Evolutionary conservation across 2,888 invertebrate species (phyloP).

Genomic region (Pelosia muscerda): DNA sequence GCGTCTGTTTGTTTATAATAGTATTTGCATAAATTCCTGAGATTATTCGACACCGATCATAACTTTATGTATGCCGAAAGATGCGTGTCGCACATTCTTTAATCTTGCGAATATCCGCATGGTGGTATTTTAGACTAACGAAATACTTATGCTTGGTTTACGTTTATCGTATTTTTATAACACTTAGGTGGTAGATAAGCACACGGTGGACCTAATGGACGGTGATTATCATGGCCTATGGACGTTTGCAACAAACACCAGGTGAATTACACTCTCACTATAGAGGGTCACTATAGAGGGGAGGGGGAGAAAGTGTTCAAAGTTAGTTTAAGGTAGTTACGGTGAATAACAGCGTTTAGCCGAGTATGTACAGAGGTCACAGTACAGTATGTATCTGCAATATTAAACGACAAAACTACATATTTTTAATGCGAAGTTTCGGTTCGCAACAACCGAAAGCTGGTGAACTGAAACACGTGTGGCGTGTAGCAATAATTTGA

Average conservation of each 20-base stretch:
- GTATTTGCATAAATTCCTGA: constrained; percentile 29
- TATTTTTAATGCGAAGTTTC: constrained; percentile 12
- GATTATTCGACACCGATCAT: constrained; percentile 11
- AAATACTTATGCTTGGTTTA: not conserved
- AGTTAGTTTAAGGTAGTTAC: too few relatives aligned
- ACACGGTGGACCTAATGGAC: too few relatives aligned
- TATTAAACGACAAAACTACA: constrained; percentile 13
- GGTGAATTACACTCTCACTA: too few relatives aligned
- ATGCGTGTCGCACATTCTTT: not conserved
- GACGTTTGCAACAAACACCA: too few relatives aligned
- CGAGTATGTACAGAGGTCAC: too few relatives aligned
- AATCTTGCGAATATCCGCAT: not conserved
- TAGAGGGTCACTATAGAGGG: too few relatives aligned
- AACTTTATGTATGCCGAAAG: not conserved
- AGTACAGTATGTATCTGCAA: constrained; percentile 2
- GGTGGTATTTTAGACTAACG: not conserved
- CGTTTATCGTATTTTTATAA: not conserved
- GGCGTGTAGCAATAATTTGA: constrained; percentile 16
- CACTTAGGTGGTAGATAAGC: too few relatives aligned
- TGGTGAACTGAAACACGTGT: not conserved
- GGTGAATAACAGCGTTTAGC: too few relatives aligned
- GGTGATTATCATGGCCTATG: too few relatives aligned
- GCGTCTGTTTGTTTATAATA: constrained; percentile 31
- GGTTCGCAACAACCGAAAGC: not conserved
- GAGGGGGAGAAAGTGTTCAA: too few relatives aligned